Conservation (phyloP, 2,888 invertebrate genomes). For the Perizoma flavofasciatum region DNA sequence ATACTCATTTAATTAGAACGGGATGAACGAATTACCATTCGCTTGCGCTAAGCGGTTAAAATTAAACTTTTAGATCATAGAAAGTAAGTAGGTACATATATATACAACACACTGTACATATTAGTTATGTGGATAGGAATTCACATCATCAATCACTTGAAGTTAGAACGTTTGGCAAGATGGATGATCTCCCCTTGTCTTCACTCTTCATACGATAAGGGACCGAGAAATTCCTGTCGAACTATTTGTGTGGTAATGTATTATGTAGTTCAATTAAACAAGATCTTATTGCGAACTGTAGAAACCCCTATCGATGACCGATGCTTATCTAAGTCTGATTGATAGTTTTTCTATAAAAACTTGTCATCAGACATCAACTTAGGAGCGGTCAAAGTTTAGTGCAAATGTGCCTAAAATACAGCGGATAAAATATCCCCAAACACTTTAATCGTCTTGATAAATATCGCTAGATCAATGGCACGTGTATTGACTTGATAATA, state of each 20-base stretch:
- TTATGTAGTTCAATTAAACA: too few species aligned
- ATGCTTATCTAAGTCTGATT: too few species aligned
- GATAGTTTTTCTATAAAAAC: neutral
- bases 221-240: conserved; percentile 5
- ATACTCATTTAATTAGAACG: too few species aligned
- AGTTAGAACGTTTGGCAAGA: conserved; percentile 46
- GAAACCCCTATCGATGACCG: too few species aligned
- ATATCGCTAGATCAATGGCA: neutral
- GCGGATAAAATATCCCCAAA: neutral
- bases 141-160: conserved; percentile 47
- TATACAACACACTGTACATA: too few species aligned
- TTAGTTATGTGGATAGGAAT: conserved; percentile 10
- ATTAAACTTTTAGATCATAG: too few species aligned
- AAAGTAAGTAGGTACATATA: too few species aligned
- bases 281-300: too few species aligned
- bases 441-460: conserved; percentile 1
- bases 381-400: neutral
- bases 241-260: neutral
- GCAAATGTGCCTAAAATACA: neutral
- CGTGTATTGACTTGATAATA: conserved; percentile 5
- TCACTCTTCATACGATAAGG: conserved; percentile 16
- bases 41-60: too few species aligned
- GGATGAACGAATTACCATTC: too few species aligned
- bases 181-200: conserved; percentile 45
- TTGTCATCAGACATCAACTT: too few species aligned